A percentile compares a stretch with the other conserved stretches of the same genome.
These are phyloP conservation scores for Sphyrna mokarran DNA, from an alignment of 2,113 vertebrate genomes.

Conservation along the genomic window DNA sequence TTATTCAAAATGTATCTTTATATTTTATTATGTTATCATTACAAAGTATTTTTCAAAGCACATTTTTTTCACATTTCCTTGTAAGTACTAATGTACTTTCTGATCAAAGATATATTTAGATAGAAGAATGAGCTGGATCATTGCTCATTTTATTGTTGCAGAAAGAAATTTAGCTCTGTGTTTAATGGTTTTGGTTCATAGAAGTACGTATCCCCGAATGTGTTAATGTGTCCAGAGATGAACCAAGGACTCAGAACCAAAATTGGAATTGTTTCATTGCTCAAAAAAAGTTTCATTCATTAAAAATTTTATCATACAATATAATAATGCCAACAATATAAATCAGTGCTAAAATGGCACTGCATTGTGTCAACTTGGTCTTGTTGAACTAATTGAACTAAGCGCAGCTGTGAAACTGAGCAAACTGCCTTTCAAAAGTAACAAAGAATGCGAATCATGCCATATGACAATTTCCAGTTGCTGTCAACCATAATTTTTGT, in stretches of 20 bases:
- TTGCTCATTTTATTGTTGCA: slow-evolving; percentile 52
- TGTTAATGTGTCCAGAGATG: neutral
- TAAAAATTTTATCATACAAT: slow-evolving; percentile 33
- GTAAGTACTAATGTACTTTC: neutral
- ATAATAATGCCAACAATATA: slow-evolving; percentile 47
- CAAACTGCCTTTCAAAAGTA: slow-evolving; percentile 41
- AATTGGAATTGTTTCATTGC: slow-evolving; percentile 6
- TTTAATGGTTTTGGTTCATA: slow-evolving; percentile 52
- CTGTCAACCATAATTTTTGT: slow-evolving; percentile 42
- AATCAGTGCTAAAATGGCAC: slow-evolving; percentile 51
- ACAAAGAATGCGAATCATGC: slow-evolving; percentile 42
- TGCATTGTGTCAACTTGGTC: slow-evolving; percentile 39
- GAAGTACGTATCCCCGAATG: slow-evolving; percentile 45
- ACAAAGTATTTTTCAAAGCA: slow-evolving; percentile 34
- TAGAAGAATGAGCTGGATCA: slow-evolving; percentile 16
- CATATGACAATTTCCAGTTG: slow-evolving; percentile 41
- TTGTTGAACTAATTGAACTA: slow-evolving; percentile 42
- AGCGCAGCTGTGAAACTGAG: slow-evolving; percentile 43
- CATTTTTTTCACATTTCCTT: slow-evolving; percentile 39
- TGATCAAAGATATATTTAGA: neutral
- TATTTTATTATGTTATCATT: slow-evolving; percentile 32
- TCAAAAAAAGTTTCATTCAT: slow-evolving; percentile 31
- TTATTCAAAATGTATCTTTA: slow-evolving; percentile 28
- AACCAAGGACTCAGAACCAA: neutral
- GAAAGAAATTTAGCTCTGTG: slow-evolving; percentile 47